These are phyloP conservation scores for Aphidius gifuensis DNA, from an alignment of 1,140 invertebrate species.

Conservation along the genomic window DNA sequence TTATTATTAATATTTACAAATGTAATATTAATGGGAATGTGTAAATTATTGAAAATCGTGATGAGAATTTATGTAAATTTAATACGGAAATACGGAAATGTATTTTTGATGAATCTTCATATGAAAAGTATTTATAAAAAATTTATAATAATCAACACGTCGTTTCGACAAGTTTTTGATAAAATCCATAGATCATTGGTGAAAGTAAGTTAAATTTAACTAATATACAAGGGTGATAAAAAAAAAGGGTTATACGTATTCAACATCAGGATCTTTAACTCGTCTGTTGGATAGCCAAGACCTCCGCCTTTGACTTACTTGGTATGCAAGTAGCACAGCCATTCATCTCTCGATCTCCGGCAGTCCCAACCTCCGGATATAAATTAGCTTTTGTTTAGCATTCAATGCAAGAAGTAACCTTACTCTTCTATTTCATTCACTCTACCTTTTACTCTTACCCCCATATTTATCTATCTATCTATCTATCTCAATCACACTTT, in stretches of 20 bases:
- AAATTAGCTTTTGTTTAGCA: conserved; percentile 59
- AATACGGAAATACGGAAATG: too few relatives aligned
- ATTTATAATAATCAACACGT: conserved; percentile 24
- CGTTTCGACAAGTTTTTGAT: conserved; percentile 17
- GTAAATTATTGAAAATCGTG: too few relatives aligned
- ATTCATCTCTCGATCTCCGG: conserved; percentile 55
- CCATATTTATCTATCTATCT: background rate
- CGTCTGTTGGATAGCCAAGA: conserved; percentile 24
- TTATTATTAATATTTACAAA: too few relatives aligned
- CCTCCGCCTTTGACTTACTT: conserved; percentile 32
- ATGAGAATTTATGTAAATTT: too few relatives aligned
- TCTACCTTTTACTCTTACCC: conserved; percentile 3
- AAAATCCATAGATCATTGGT: conserved; percentile 7
- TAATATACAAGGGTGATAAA: conserved; percentile 1
- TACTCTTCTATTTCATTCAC: background rate
- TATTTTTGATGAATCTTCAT: too few relatives aligned
- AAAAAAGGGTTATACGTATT: background rate
- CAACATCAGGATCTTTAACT: conserved; percentile 43
- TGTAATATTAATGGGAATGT: too few relatives aligned
- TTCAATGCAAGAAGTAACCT: conserved; percentile 47
- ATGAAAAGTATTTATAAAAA: background rate
- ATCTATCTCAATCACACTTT: conserved; percentile 9
- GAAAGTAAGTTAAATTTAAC: background rate
- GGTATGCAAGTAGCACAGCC: conserved; percentile 53
- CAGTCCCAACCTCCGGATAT: conserved; percentile 52